Percentiles rank a stretch among this genome's conserved stretches.
Evolutionary conservation across 2,797 vertebrate species (phyloP).

Genomic region (Falco biarmicus): DNA sequence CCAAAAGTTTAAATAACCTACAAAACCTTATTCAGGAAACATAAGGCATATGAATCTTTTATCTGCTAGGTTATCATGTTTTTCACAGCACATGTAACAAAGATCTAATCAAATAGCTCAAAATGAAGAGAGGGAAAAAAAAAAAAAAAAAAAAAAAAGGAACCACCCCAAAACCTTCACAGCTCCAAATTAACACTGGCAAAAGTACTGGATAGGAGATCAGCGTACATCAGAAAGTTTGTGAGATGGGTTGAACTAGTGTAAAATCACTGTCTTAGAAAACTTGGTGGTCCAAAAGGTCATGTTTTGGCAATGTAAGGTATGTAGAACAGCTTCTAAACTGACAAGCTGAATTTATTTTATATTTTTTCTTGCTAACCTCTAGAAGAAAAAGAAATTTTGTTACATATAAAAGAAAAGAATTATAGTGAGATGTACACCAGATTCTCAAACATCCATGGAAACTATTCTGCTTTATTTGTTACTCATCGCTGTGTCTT

Average conservation of each 20-base stretch:
- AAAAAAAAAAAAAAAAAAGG: no score
- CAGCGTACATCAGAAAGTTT: neutral
- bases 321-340: neutral
- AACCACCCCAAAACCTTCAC: neutral
- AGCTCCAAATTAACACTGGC: neutral
- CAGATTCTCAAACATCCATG: neutral
- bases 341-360: neutral
- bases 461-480: neutral
- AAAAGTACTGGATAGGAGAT: neutral
- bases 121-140: neutral
- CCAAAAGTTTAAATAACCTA: neutral
- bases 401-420: neutral
- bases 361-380: neutral
- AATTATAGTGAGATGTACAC: neutral
- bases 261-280: neutral
- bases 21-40: neutral
- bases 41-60: neutral
- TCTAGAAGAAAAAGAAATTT: neutral
- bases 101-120: neutral
- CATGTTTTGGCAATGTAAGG: neutral
- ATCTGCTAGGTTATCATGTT: neutral
- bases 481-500: neutral
- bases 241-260: neutral
- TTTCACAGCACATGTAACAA: neutral
- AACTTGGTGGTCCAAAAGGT: neutral